phyloP scores from a whole-genome alignment of 1,140 invertebrate species.

The Ganaspis sp. region DNA sequence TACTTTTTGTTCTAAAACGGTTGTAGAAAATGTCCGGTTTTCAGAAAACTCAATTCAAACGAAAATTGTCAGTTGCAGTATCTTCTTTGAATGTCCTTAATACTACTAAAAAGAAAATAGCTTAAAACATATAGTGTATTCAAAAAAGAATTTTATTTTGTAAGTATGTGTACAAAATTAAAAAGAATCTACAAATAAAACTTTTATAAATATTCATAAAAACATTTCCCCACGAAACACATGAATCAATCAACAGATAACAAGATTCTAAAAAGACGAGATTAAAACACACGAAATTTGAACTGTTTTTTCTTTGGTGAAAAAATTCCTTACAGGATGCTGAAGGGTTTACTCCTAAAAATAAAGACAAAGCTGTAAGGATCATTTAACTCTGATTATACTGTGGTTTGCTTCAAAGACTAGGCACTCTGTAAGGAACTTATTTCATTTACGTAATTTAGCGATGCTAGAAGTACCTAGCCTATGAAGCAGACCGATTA shows the following conservation, averaged over 20 bases:
- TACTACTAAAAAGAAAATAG: neutral
- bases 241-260: constrained; percentile 22
- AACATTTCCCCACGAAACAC: constrained; percentile 31
- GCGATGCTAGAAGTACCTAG: constrained; percentile 60
- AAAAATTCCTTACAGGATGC: constrained; percentile 70
- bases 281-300: constrained; percentile 38
- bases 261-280: constrained; percentile 35
- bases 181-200: constrained; percentile 28
- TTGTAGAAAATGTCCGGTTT: no score
- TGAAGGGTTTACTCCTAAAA: constrained; percentile 70
- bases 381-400: neutral
- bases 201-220: constrained; percentile 27
- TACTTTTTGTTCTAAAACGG: no score
- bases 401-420: constrained; percentile 60
- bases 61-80: no score
- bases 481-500: constrained; percentile 58
- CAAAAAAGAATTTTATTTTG: neutral
- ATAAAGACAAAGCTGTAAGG: constrained; percentile 45
- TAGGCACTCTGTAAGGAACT: constrained; percentile 68
- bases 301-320: constrained; percentile 18
- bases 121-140: neutral
- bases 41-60: no score
- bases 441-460: constrained; percentile 26
- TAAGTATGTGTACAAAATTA: neutral
- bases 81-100: no score